phyloP scores from a whole-genome alignment of 2,888 invertebrate species.

The Drosophila demipolita region DNA sequence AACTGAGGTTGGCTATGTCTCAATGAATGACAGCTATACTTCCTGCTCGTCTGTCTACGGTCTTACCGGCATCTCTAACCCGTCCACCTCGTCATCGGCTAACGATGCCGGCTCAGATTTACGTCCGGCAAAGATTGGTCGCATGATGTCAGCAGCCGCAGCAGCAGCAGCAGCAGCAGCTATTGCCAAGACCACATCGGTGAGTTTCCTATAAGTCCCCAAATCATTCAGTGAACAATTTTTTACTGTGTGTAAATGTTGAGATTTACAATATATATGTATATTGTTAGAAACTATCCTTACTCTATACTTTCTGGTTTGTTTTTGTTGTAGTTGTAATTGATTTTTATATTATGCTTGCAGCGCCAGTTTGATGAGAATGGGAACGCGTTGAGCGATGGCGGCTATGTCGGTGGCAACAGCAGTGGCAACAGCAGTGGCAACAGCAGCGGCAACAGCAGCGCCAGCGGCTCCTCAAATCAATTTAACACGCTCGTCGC shows the following conservation, averaged over 20 bases:
- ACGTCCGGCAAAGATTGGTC: constrained; percentile 61
- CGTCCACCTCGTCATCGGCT: constrained; percentile 13
- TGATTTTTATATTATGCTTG: constrained; percentile 1
- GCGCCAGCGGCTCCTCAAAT: constrained; percentile 15
- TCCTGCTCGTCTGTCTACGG: constrained; percentile 71
- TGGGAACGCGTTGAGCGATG: constrained; percentile 88
- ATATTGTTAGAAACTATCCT: too few species aligned
- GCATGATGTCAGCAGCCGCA: constrained; percentile 51
- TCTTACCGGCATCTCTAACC: constrained; percentile 33
- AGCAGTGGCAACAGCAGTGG: constrained; percentile 10
- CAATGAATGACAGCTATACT: constrained; percentile 73
- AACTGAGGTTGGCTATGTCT: constrained; percentile 78
- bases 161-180: constrained; percentile 23
- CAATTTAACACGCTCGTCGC: constrained; percentile 86
- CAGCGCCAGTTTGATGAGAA: constrained; percentile 91
- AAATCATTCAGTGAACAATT: too few species aligned
- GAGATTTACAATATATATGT: too few species aligned
- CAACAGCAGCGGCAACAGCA: constrained; percentile 15
- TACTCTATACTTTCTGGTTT: neutral
- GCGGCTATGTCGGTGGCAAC: constrained; percentile 34
- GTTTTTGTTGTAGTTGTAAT: neutral
- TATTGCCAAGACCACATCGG: constrained; percentile 57
- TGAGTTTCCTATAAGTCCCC: constrained; percentile 37
- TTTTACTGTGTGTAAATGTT: neutral
- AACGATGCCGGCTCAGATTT: constrained; percentile 29